Percentiles rank a stretch among this genome's conserved stretches.
Conservation (phyloP, 2,113 vertebrate genomes). For the Myxocyprinus asiaticus region DNA sequence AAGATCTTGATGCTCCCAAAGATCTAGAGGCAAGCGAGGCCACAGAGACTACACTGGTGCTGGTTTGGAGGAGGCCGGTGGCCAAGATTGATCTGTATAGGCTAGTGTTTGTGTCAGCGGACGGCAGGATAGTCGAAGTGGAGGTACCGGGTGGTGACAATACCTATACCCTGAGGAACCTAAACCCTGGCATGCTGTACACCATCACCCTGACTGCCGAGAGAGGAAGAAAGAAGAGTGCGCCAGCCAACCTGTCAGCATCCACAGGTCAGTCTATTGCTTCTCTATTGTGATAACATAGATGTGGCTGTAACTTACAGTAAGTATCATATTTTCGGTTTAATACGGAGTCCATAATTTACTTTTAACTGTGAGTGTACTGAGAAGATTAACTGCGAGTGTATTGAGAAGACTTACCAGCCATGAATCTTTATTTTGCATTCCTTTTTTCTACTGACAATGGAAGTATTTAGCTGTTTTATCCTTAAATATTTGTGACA, state of each 20-base stretch:
- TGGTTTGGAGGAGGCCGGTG: slow-evolving; percentile 84
- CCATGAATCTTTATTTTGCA: too few species aligned
- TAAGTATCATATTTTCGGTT: background rate
- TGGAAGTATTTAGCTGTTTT: too few species aligned
- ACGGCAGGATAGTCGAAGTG: slow-evolving; percentile 73
- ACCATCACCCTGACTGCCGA: slow-evolving; percentile 81
- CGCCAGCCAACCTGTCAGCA: slow-evolving; percentile 72
- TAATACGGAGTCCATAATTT: too few species aligned
- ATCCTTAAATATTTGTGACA: too few species aligned
- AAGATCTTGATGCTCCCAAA: slow-evolving; percentile 90
- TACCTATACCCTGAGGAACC: slow-evolving; percentile 73
- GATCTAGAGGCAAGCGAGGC: slow-evolving; percentile 80
- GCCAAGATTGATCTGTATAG: slow-evolving; percentile 89
- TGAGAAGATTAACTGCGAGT: too few species aligned
- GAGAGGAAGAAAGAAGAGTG: slow-evolving; percentile 86
- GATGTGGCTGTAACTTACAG: background rate
- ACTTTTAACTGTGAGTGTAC: too few species aligned
- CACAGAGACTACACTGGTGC: slow-evolving; percentile 79
- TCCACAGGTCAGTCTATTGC: slow-evolving; percentile 81
- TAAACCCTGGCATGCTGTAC: slow-evolving; percentile 84
- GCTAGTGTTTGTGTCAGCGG: slow-evolving; percentile 70
- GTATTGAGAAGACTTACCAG: too few species aligned
- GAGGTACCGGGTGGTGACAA: slow-evolving; percentile 75
- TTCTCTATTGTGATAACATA: background rate
- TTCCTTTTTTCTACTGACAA: too few species aligned